Evolutionary conservation across 2,797 vertebrate genomes (phyloP), one percentile per base, ranked within the genome.

Genomic region (Malacoctenus gilli): DNA sequence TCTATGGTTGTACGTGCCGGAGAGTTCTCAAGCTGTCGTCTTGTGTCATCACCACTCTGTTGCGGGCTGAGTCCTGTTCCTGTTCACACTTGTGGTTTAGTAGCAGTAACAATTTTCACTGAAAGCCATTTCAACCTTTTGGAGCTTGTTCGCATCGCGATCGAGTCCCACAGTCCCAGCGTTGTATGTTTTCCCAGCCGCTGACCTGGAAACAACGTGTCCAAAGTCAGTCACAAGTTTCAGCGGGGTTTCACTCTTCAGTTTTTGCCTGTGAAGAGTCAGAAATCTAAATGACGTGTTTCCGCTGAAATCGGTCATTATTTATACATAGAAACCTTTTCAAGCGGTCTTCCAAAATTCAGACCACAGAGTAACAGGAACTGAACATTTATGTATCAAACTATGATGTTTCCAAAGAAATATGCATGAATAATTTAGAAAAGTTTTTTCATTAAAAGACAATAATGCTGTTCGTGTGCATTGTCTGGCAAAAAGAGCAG

Each of bases 201-300:
- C 31, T 62, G 71, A 41, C 49, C 53, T 47, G 38, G 48, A 74
- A 77, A 77, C 41, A 46, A 46, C 23, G 44, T 16, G 31, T 52
- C 37, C 48, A 53, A 71, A 68, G 38, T 66, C 52, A 52, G 37
- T 42, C 11, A 16, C 19, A 68, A 54, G 67, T 53, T 51, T 62
- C 41, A 8, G 18, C 39, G 19, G n/a, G 13, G 50, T 62, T 68
- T 55, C 5, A n/a, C 15, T 50, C 48, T 50, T 57, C 25, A 36
- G 23, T 43, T 18, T 47, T 25, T 31, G 18, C 21, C 19, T 63
- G 30, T 22, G 30, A 16, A 36, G 30, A 59, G 41, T 34, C 22
- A 50, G 46, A 15, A 6, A 10, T 0, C 9, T 61, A 13, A 39
- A 32, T 36, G 43, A 36, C 39, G n/a, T 41, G n/a, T 5, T 42